Evolutionary conservation across 2,888 invertebrate species (phyloP).

Genomic region (Clanis bilineata): DNA sequence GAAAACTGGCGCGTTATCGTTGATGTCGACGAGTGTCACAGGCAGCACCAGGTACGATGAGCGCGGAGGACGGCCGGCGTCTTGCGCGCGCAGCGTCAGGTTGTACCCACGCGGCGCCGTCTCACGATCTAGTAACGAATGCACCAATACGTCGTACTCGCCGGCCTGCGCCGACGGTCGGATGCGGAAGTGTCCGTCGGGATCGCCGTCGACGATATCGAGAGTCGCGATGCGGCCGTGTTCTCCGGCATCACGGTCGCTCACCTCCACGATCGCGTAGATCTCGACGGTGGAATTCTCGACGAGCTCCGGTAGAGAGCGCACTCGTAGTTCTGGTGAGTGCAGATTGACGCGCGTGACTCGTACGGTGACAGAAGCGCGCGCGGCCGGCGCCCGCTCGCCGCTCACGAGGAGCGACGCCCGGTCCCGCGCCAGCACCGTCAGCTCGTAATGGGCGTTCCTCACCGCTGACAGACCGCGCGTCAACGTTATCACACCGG

Average conservation of each 20-base stretch:
- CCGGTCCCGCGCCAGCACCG: constrained; percentile 93
- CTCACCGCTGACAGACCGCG: constrained; percentile 88
- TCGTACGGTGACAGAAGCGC: constrained; percentile 88
- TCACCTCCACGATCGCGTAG: constrained; percentile 93
- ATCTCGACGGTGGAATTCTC: constrained; percentile 92
- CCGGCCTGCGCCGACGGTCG: constrained; percentile 83
- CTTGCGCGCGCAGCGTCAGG: constrained; percentile 92
- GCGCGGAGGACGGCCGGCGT: constrained; percentile 90
- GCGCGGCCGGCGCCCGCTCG: constrained; percentile 85
- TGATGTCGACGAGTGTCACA: constrained; percentile 90
- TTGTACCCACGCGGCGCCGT: constrained; percentile 91
- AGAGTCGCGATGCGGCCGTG: constrained; percentile 92
- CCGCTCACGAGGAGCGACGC: constrained; percentile 84
- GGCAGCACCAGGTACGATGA: constrained; percentile 91
- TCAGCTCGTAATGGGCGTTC: constrained; percentile 86
- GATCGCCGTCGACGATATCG: constrained; percentile 94
- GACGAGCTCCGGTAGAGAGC: constrained; percentile 89
- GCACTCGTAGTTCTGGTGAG: constrained; percentile 91
- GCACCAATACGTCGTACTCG: constrained; percentile 91
- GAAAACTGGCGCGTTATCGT: constrained; percentile 94
- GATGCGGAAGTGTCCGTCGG: constrained; percentile 93
- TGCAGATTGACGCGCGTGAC: constrained; percentile 93
- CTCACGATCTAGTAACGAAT: constrained; percentile 90
- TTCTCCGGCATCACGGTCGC: constrained; percentile 91
- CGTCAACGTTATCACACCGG: constrained; percentile 92